Conservation (phyloP, 2,113 vertebrate genomes). For the Heloderma charlesbogerti region DNA sequence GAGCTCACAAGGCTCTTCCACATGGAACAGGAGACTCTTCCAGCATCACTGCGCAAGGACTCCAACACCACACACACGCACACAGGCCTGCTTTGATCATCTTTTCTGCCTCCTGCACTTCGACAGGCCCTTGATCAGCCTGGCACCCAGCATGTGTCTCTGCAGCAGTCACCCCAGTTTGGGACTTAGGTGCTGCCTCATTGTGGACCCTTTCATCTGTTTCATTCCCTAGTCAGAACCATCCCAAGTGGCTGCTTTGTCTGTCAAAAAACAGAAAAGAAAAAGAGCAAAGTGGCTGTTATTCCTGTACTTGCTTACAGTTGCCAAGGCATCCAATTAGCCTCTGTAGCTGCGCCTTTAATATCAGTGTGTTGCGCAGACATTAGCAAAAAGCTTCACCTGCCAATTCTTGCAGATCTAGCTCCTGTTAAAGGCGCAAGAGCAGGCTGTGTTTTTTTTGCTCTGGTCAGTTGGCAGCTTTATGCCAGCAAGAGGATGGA, state of each 20-base stretch:
- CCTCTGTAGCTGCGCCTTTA: not conserved
- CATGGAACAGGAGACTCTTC: not conserved
- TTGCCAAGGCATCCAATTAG: not conserved
- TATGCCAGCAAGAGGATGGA: not conserved
- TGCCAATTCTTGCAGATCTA: not conserved
- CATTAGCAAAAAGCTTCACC: not conserved
- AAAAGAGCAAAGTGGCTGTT: not conserved
- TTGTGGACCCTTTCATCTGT: conserved; percentile 20
- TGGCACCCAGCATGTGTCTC: not conserved
- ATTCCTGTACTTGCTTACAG: not conserved
- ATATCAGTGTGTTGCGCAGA: not conserved
- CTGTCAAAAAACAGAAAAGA: not conserved
- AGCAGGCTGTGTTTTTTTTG: not conserved
- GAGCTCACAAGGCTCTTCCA: not conserved
- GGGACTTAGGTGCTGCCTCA: not conserved
- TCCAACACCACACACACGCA: not conserved
- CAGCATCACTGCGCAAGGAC: not conserved
- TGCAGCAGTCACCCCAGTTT: not conserved
- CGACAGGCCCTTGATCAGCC: conserved; percentile 13
- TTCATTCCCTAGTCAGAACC: not conserved
- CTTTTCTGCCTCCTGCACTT: not conserved
- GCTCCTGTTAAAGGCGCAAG: not conserved
- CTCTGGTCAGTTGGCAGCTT: not conserved
- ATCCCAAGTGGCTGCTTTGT: not conserved
- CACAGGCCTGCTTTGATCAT: conserved; percentile 8